Evolutionary conservation across 2,113 vertebrate species (phyloP), one percentile per base, ranked within the genome.

Genomic region (Nibea coibor): DNA sequence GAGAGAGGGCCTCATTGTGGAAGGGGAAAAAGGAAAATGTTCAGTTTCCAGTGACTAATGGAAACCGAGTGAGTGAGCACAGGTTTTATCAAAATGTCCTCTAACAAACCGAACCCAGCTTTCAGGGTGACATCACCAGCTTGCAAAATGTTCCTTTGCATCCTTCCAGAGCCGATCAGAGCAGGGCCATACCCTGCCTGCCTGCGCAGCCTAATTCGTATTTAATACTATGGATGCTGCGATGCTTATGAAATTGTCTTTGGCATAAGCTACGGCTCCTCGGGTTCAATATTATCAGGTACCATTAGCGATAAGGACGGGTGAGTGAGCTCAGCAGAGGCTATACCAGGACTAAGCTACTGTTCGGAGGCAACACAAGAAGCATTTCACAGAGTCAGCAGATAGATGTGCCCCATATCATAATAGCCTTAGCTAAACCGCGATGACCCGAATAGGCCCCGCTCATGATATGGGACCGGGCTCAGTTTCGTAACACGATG

Each of bases 361-460:
- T 64, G 75, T 80, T 72, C 51, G 4, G 79, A 81, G 69, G 75
- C 78, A 45, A 80, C 57, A 12, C 82, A 35, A 75, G 77, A 63
- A 78, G 73, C 57, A 75, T 93, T 91, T 91, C 50, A 86, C 86
- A 47, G 63, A 89, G 92, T 95, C 94, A 95, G 94, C 94, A 94
- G 79, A 91, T 86, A 88, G 79, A 64, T 76, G 87, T 86, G 86
- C 80, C 80, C 87, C 83, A 91, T 90, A 86, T 88, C 80, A 90
- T 92, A 95, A 94, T 93, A 94, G 93, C 90, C 91, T 94, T 93
- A 93, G 86, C 92, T 91, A 68, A 91, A 90, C 86, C 73, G 72
- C 72, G 9, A 50, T 93, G 92, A 95, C 93, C 91, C 67, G 54
- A 81, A 89, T 84, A 87, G 81, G 10, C 84, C 81, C 63, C 70